These are phyloP conservation scores for Melanchra persicariae DNA, from an alignment of 2,888 invertebrate genomes.

Conservation along the genomic window DNA sequence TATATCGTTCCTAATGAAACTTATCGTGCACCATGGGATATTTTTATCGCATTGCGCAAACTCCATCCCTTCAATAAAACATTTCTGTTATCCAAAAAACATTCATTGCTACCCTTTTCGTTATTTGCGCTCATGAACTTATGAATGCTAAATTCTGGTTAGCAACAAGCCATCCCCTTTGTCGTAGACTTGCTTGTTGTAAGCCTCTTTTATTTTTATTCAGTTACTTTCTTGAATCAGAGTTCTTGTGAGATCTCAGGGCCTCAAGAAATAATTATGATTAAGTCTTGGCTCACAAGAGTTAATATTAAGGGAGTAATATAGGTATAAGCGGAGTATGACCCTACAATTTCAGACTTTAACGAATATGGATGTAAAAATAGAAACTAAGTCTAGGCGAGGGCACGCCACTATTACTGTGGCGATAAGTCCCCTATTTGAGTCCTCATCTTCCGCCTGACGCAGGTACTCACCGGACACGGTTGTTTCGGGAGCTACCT, in stretches of 20 bases:
- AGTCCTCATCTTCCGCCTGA: too few relatives aligned
- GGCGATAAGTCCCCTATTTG: too few relatives aligned
- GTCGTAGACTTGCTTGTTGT: background rate
- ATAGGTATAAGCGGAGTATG: background rate
- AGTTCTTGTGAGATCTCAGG: background rate
- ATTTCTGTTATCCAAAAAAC: constrained; percentile 46
- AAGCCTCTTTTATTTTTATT: background rate
- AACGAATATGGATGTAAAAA: too few relatives aligned
- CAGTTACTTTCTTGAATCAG: background rate
- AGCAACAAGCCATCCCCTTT: constrained; percentile 15
- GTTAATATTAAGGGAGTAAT: background rate
- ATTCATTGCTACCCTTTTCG: constrained; percentile 44
- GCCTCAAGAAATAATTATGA: background rate
- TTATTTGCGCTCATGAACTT: constrained; percentile 25
- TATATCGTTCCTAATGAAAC: background rate
- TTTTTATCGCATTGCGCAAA: constrained; percentile 57
- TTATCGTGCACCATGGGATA: constrained; percentile 11
- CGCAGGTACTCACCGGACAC: too few relatives aligned
- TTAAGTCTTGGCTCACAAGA: background rate
- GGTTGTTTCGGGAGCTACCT: too few relatives aligned
- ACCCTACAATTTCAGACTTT: too few relatives aligned
- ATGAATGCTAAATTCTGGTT: constrained; percentile 32
- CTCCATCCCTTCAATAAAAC: constrained; percentile 34
- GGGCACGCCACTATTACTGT: too few relatives aligned
- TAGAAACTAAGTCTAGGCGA: too few relatives aligned